Conservation (phyloP, 2,113 vertebrate species). For the Synodontis membranacea region DNA sequence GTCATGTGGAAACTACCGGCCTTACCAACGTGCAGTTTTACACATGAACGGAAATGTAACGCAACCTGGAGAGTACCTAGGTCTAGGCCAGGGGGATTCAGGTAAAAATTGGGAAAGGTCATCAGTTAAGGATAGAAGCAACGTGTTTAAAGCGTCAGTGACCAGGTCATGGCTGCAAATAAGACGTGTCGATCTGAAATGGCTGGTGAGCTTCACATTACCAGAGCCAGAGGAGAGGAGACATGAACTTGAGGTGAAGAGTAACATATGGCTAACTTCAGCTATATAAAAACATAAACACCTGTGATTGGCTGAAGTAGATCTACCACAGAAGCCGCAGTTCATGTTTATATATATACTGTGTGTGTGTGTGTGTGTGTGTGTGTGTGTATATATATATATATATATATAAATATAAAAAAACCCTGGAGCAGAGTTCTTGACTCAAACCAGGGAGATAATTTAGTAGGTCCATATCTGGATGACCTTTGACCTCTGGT, state of each 20-base stretch:
- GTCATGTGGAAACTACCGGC: constrained; percentile 7
- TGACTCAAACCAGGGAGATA: background rate
- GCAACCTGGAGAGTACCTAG: background rate
- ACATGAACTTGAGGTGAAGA: background rate
- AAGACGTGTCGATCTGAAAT: background rate
- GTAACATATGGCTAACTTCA: background rate
- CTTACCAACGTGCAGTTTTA: background rate
- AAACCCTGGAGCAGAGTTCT: no score
- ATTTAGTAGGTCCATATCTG: background rate
- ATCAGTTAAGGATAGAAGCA: background rate
- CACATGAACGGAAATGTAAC: background rate
- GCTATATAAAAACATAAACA: background rate
- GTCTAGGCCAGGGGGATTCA: background rate
- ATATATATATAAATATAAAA: no score
- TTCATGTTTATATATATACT: background rate
- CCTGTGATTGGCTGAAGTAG: background rate
- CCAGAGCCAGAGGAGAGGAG: background rate
- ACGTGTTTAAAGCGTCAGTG: background rate
- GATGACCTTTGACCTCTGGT: background rate
- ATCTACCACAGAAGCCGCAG: background rate
- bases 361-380: no score
- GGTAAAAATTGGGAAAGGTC: background rate
- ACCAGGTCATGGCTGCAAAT: background rate
- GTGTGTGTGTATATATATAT: no score
- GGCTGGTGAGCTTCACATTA: background rate